Evolutionary conservation across 2,797 vertebrate genomes (phyloP), one percentile per base, ranked within the genome.

Genomic region (Sciurus vulgaris): DNA sequence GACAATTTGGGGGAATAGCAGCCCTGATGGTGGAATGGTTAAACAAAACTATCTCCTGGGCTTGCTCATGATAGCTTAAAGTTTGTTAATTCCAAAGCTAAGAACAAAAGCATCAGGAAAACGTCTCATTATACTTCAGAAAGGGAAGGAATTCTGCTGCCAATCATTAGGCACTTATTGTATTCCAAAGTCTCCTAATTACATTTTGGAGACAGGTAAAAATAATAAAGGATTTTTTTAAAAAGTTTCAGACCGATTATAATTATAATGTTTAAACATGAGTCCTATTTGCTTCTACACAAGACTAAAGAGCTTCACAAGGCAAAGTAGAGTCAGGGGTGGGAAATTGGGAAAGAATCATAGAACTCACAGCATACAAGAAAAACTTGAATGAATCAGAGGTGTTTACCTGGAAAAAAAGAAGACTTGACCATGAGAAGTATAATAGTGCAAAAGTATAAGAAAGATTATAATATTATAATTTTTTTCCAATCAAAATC

Each of bases 171-270:
- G 89, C 24, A 61, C 17, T n/a, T 70, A 5, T 30, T 90, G 1
- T 69, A 51, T 87, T 91, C 54, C n/a, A 86, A 84, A 82, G 38
- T 90, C 35, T 35, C 30, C 26, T 93, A 70, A 59, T 51, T 88
- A 83, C 76, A 83, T 28, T 44, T 69, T 13, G 7, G 4, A 95
- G 35, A 35, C 8, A 38, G 22, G 7, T 8, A 22, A 85, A 87
- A 51, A 61, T 51, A 14, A 77, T 33, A 18, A 4, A 14, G 14
- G 22, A 38, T 69, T 90, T n/a, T n/a, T n/a, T n/a, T n/a, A 51
- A 12, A 94, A 28, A 17, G 87, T 78, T 78, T 69, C 12, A 33
- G 70, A 85, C 0, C n/a, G 79, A 59, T 63, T 67, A n/a, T 56
- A 89, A 49, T 41, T 22, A 8, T 56, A 56, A 22, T 72, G 20